A percentile compares a stretch with the other conserved stretches of the same genome.
phyloP scores from a whole-genome alignment of 92 coral and sea anemone genomes.

The Paragorgia papillata region DNA sequence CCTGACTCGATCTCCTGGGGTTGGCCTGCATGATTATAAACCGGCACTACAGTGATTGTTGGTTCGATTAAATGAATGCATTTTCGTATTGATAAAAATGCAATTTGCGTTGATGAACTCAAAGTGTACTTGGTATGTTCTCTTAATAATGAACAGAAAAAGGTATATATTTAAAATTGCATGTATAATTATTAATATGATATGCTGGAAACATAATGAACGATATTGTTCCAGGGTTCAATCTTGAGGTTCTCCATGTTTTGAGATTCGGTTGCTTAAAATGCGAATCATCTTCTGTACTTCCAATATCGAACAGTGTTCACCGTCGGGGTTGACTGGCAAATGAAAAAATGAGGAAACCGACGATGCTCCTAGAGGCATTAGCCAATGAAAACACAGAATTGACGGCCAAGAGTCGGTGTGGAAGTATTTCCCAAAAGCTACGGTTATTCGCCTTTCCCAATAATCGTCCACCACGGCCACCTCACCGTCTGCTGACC shows the following conservation, averaged over 20 bases:
- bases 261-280: neutral
- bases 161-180: too few species aligned
- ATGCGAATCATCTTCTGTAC: neutral
- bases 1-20: too few species aligned
- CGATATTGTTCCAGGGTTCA: too few species aligned
- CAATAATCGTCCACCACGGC: conserved; percentile 13
- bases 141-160: too few species aligned
- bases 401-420: conserved; percentile 2
- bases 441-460: conserved; percentile 12
- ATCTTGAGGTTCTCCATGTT: neutral
- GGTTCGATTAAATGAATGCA: too few species aligned
- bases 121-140: too few species aligned
- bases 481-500: conserved; percentile 1
- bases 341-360: neutral
- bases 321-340: conserved; percentile 1
- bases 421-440: neutral
- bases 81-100: too few species aligned
- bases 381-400: conserved; percentile 32
- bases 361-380: conserved; percentile 7
- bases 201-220: too few species aligned
- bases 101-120: too few species aligned
- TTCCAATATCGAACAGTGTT: neutral
- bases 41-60: too few species aligned
- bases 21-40: too few species aligned
- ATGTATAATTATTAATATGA: too few species aligned